Evolutionary conservation across 2,113 vertebrate genomes (phyloP).

Genomic region (Callionymus lyra): DNA sequence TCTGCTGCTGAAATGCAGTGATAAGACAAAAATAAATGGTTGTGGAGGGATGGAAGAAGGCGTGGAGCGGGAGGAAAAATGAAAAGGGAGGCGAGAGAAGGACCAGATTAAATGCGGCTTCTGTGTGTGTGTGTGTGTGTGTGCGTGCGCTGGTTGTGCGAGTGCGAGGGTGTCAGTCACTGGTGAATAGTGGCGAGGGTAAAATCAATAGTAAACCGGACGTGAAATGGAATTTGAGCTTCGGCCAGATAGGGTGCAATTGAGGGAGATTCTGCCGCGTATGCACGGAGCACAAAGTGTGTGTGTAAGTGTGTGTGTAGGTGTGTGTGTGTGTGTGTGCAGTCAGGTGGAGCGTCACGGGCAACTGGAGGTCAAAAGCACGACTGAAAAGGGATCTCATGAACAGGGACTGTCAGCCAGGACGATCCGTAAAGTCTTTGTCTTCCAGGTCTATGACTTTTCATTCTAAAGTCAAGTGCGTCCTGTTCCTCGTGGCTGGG

Average conservation of each 20-base stretch:
- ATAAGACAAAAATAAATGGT: constrained; percentile 30
- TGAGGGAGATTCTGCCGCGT: constrained; percentile 41
- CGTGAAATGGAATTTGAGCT: constrained; percentile 62
- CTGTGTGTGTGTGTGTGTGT: constrained; percentile 6
- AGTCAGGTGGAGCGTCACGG: constrained; percentile 20
- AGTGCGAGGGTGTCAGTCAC: constrained; percentile 24
- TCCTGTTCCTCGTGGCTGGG: background rate
- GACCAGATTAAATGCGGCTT: constrained; percentile 32
- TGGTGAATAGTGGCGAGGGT: constrained; percentile 48
- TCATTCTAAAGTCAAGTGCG: background rate
- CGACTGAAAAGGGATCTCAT: constrained; percentile 47
- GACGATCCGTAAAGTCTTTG: constrained; percentile 38
- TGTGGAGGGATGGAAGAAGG: constrained; percentile 17
- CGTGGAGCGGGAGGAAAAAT: constrained; percentile 20
- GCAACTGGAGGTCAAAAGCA: constrained; percentile 58
- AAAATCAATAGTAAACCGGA: constrained; percentile 64
- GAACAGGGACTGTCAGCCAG: constrained; percentile 27
- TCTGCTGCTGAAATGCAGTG: constrained; percentile 18
- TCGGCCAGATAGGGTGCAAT: constrained; percentile 40
- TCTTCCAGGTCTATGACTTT: constrained; percentile 18
- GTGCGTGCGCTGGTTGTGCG: constrained; percentile 6
- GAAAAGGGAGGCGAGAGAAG: constrained; percentile 14
- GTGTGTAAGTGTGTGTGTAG: too few relatives aligned
- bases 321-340: background rate
- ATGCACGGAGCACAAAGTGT: constrained; percentile 30